A percentile compares a stretch with the other conserved stretches of the same genome.
phyloP scores from a whole-genome alignment of 2,888 invertebrate genomes.

The Icerya purchasi region DNA sequence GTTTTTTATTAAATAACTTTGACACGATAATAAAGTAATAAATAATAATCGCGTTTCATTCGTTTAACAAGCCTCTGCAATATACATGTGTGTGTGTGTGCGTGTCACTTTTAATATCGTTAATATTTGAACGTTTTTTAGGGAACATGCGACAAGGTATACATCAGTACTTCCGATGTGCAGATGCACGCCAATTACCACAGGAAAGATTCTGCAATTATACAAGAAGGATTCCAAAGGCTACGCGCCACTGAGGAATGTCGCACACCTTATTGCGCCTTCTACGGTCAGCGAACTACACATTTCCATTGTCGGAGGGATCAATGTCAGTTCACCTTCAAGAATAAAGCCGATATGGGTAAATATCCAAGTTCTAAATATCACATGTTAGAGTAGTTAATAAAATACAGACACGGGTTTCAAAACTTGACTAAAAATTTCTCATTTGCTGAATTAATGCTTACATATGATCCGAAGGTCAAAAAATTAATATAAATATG shows the following conservation, averaged over 20 bases:
- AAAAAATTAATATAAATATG: no score
- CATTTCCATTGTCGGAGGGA: slow-evolving; percentile 89
- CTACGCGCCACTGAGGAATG: slow-evolving; percentile 93
- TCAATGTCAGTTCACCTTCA: slow-evolving; percentile 86
- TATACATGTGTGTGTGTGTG: neutral
- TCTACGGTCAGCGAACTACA: slow-evolving; percentile 83
- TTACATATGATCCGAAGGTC: no score
- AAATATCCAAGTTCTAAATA: no score
- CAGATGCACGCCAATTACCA: slow-evolving; percentile 99
- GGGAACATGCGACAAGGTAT: slow-evolving; percentile 38
- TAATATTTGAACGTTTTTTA: slow-evolving; percentile 22
- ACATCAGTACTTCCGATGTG: slow-evolving; percentile 95
- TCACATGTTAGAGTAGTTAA: no score
- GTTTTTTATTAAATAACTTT: no score
- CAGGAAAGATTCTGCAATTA: slow-evolving; percentile 89
- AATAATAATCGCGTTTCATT: no score
- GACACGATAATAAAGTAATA: no score
- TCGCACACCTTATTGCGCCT: slow-evolving; percentile 71
- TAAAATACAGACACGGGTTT: no score
- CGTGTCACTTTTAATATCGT: neutral
- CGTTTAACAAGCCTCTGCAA: neutral
- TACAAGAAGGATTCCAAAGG: slow-evolving; percentile 91
- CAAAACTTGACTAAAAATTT: no score
- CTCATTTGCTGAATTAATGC: no score
- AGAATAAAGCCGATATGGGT: slow-evolving; percentile 99